Base-by-base conservation (phyloP, 1,140 invertebrate species). In the Pomacea maculata region DNA sequence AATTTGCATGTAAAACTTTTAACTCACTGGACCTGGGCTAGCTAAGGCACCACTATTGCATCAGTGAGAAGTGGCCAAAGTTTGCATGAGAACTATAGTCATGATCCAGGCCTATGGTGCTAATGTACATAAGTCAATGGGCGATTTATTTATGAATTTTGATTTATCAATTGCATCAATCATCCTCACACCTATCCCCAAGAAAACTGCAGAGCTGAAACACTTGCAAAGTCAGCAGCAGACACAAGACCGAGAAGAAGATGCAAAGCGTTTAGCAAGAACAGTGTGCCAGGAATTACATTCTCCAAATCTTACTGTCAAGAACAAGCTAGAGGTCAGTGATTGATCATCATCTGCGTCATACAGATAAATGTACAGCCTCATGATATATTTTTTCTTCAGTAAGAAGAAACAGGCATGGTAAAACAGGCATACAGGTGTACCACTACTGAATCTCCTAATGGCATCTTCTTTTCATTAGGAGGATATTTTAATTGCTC, bases 261-360 rank as follows among this genome's bases (percentile, higher is more conserved):
- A 73, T 29, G 14, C 72, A 10, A 73, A 80, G 15, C 72, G 52
- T 1, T 21, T 80, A 55, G 70, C 78, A 25, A 64, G 63, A 25
- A 55, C 70, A 29, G 78, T 73, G 15, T 70, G 72, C 63, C 55
- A 80, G n/a, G 70, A 73, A 57, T 54, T 80, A 29, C 55, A 74
- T n/a, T 80, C 70, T 19, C 78, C 72, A 34, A 61, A 80, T 8
- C 25, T 80, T 25, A 25, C 63, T 52, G 70, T 80, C 21, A 61
- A 73, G 45, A 73, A 75, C 72, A 80, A 80, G 45, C 64, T 80
- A 63, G 45, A 65, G 73, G 64, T 80, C 67, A 67, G 45, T 8
- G 17, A 3, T n/a, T 25, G 1, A 73, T 73, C 19, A 64, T n/a
- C 29, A 54, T 25, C 34, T 61, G 73, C 54, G 72, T 34, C 52